Percentiles rank a stretch among this genome's conserved stretches.
These are phyloP conservation scores for Hypothenemus hampei DNA, from an alignment of 1,140 invertebrate species.

Conservation along the genomic window DNA sequence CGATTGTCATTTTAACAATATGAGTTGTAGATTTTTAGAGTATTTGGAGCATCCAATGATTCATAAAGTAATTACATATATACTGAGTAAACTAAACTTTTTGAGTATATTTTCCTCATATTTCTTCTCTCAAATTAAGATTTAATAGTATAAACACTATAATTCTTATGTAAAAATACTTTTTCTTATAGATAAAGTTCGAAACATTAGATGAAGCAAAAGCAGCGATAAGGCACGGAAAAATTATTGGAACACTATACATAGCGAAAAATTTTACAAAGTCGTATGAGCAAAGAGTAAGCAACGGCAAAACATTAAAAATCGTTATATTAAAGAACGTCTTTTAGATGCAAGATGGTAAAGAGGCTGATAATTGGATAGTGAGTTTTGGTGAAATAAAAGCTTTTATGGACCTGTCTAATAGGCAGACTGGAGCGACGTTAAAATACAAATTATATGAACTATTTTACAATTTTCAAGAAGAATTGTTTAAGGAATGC, in stretches of 20 bases:
- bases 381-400: slow-evolving; percentile 57
- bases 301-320: slow-evolving; percentile 5
- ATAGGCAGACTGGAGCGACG: slow-evolving; percentile 65
- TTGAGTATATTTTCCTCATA: too few species aligned
- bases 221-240: slow-evolving; percentile 55
- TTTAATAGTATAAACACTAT: too few species aligned
- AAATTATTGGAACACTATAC: slow-evolving; percentile 64
- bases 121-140: too few species aligned
- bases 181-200: too few species aligned
- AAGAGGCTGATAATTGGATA: slow-evolving; percentile 46
- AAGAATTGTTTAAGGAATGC: slow-evolving; percentile 54
- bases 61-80: slow-evolving; percentile 42
- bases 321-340: neutral
- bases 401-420: slow-evolving; percentile 45
- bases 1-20: slow-evolving; percentile 50
- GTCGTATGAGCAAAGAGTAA: slow-evolving; percentile 52
- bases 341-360: slow-evolving; percentile 49
- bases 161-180: too few species aligned
- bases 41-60: slow-evolving; percentile 49
- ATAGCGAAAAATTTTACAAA: slow-evolving; percentile 72
- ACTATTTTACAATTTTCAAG: slow-evolving; percentile 56
- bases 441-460: slow-evolving; percentile 58
- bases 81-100: too few species aligned
- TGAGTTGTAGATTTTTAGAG: slow-evolving; percentile 55
- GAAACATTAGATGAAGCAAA: slow-evolving; percentile 54